phyloP scores from a whole-genome alignment of 35 echinoderm and acorn worm species.

The Apostichopus parvimensis region DNA sequence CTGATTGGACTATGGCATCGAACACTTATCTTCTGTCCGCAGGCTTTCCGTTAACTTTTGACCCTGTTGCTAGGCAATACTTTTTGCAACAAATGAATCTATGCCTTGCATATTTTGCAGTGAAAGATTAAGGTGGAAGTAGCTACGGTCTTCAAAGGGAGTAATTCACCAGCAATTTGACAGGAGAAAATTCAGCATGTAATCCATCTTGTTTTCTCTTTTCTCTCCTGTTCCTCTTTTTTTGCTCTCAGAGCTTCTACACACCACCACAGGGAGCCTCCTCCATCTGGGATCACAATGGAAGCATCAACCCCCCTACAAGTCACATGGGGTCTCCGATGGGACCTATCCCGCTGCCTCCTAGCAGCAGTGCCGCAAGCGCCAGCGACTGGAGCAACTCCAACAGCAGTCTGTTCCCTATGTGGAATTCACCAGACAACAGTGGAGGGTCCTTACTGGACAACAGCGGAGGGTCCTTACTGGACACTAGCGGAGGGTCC shows the following conservation, averaged over 20 bases:
- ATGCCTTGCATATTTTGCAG: no score
- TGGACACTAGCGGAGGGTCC: neutral
- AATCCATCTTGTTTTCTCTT: neutral
- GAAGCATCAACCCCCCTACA: neutral
- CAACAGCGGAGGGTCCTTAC: neutral
- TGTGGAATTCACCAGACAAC: conserved; percentile 50
- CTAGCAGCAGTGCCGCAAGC: neutral
- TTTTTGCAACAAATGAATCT: no score
- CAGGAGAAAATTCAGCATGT: neutral
- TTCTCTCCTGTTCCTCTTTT: neutral
- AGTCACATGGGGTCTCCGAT: neutral
- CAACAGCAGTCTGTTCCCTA: conserved; percentile 61
- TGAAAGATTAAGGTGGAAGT: no score
- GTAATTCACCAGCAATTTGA: no score
- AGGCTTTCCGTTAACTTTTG: no score
- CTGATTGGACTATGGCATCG: no score
- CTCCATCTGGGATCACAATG: conserved; percentile 11
- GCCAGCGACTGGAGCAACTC: conserved; percentile 13
- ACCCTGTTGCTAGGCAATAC: no score
- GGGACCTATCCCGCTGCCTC: neutral
- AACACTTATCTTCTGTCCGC: no score
- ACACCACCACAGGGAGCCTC: conserved; percentile 21
- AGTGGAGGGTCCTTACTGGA: neutral
- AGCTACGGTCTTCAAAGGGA: no score
- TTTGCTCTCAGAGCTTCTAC: conserved; percentile 4